Conservation (phyloP, 2,113 vertebrate species). For the Pundamilia nyererei region DNA sequence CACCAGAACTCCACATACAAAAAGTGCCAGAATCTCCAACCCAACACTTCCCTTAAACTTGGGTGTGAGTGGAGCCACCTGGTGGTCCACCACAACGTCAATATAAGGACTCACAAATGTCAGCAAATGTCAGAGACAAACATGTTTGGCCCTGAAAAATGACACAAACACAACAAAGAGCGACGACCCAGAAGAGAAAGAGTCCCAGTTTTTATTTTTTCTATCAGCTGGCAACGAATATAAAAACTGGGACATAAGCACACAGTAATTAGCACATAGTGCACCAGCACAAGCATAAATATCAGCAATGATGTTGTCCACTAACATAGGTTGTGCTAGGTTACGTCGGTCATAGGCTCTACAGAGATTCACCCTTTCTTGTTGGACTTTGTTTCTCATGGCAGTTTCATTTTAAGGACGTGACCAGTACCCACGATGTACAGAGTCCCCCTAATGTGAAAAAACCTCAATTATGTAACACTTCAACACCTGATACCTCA, state of each 20-base stretch:
- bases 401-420: not conserved
- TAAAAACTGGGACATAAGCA: not conserved
- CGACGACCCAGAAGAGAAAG: not conserved
- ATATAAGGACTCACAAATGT: not conserved
- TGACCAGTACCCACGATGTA: not conserved
- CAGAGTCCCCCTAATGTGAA: not conserved
- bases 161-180: not conserved
- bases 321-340: not conserved
- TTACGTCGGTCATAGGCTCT: not conserved
- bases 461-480: rapidly evolving
- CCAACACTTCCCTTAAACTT: not conserved
- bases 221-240: not conserved
- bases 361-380: not conserved
- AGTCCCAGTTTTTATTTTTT: not conserved
- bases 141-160: not conserved
- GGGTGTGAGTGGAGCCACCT: not conserved
- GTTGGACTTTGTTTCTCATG: not conserved
- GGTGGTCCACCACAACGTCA: rapidly evolving
- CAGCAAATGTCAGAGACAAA: not conserved
- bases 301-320: not conserved
- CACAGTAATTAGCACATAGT: not conserved
- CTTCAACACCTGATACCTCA: not conserved
- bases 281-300: not conserved
- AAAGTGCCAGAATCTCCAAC: not conserved
- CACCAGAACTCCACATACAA: not conserved